Conservation (phyloP, 2,113 vertebrate genomes). For the Psophia crepitans region DNA sequence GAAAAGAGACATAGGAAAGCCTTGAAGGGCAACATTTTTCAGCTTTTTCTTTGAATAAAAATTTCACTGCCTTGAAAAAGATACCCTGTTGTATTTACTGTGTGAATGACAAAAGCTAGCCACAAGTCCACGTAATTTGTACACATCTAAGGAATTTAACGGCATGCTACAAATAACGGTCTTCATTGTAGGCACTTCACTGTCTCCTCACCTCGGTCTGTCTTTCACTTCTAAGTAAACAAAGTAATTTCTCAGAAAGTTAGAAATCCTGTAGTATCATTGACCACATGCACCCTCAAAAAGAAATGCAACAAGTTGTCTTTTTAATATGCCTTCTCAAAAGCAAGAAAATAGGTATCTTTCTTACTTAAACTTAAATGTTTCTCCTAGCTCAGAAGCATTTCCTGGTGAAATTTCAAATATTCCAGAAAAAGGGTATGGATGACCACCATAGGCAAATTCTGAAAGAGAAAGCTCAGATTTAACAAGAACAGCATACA, state of each 20-base stretch:
- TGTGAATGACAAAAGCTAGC: not conserved
- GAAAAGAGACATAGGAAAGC: not conserved
- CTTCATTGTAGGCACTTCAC: not conserved
- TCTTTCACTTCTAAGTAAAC: not conserved
- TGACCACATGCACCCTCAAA: not conserved
- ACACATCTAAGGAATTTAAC: not conserved
- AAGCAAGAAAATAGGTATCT: slow-evolving; percentile 15
- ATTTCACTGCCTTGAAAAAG: not conserved
- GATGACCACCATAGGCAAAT: slow-evolving; percentile 98
- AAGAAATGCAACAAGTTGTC: not conserved
- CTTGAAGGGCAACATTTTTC: not conserved
- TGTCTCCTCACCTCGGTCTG: not conserved
- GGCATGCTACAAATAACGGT: not conserved
- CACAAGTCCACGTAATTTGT: not conserved
- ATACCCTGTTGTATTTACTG: not conserved
- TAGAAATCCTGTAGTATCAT: not conserved
- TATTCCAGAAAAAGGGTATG: slow-evolving; percentile 98
- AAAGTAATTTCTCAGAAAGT: not conserved
- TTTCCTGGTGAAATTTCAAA: slow-evolving; percentile 98
- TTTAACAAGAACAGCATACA: slow-evolving; percentile 30
- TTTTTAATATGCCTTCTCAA: slow-evolving; percentile 1
- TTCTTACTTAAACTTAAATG: slow-evolving; percentile 98
- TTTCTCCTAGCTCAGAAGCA: slow-evolving; percentile 94
- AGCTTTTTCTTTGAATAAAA: not conserved
- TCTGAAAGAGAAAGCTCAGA: slow-evolving; percentile 81